phyloP scores from a whole-genome alignment of 2,888 invertebrate species.

The Orthosia gracilis region DNA sequence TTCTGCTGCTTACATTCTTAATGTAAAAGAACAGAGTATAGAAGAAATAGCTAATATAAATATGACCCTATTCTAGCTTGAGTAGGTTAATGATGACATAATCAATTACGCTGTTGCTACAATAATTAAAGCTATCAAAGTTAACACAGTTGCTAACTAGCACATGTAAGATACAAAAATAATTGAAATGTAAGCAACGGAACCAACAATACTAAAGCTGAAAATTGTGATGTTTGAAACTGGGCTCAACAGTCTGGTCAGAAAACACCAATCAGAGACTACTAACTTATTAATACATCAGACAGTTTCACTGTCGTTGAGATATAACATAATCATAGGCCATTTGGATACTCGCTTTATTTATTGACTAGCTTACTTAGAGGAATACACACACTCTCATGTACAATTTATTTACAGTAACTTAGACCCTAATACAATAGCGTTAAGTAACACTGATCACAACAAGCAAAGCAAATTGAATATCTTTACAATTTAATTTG shows the following conservation, averaged over 20 bases:
- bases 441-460: constrained; percentile 63
- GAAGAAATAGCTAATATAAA: background rate
- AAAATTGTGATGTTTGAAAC: constrained; percentile 79
- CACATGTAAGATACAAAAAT: background rate
- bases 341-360: constrained; percentile 83
- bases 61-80: background rate
- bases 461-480: constrained; percentile 67
- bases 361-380: constrained; percentile 56
- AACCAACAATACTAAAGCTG: constrained; percentile 27
- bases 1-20: constrained; percentile 46
- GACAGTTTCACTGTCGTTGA: constrained; percentile 56
- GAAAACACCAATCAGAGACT: constrained; percentile 74
- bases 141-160: background rate
- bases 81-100: background rate
- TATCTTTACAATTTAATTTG: constrained; percentile 47
- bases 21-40: background rate
- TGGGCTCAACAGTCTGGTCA: constrained; percentile 83
- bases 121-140: constrained; percentile 21
- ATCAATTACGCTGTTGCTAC: background rate
- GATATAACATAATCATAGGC: constrained; percentile 74
- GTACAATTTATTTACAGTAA: constrained; percentile 47
- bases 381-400: constrained; percentile 10
- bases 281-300: constrained; percentile 38
- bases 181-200: constrained; percentile 45
- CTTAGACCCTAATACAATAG: constrained; percentile 32